These are phyloP conservation scores for Mesorhabditis belari DNA, from an alignment of 2,888 invertebrate genomes.

Conservation along the genomic window DNA sequence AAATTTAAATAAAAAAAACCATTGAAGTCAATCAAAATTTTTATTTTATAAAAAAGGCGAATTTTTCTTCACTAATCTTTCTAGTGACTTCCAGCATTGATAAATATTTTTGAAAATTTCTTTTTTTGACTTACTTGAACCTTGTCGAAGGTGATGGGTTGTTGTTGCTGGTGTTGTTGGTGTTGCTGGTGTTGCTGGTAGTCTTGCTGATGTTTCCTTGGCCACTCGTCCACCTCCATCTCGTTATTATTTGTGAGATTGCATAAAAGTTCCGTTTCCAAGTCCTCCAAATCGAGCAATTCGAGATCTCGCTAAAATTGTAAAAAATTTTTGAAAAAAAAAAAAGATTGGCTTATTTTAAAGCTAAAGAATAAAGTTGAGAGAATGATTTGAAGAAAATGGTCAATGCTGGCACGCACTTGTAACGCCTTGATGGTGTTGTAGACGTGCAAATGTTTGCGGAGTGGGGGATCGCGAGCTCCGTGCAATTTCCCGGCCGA, in stretches of 20 bases:
- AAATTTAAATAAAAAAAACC: no score
- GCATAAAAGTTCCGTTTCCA: constrained; percentile 35
- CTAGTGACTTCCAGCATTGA: no score
- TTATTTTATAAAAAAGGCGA: no score
- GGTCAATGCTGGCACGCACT: no score
- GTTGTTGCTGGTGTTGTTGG: background rate
- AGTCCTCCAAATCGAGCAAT: constrained; percentile 35
- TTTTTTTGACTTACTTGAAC: no score
- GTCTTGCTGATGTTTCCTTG: background rate
- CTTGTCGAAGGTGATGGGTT: no score
- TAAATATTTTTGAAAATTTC: no score
- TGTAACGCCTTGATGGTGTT: constrained; percentile 33
- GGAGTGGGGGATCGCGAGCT: constrained; percentile 23
- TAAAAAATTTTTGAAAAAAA: no score
- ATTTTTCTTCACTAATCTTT: no score
- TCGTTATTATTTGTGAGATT: constrained; percentile 19
- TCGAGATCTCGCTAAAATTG: constrained; percentile 37
- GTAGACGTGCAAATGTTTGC: constrained; percentile 36
- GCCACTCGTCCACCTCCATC: constrained; percentile 14
- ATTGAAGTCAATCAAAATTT: no score
- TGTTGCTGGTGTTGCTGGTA: no score
- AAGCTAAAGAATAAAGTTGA: background rate
- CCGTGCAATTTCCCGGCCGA: constrained; percentile 28
- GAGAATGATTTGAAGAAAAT: background rate
- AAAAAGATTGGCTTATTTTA: no score